Percentiles rank a stretch among this genome's conserved stretches.
Conservation (phyloP, 2,888 invertebrate genomes). For the Hirtodrosophila alboralis region DNA sequence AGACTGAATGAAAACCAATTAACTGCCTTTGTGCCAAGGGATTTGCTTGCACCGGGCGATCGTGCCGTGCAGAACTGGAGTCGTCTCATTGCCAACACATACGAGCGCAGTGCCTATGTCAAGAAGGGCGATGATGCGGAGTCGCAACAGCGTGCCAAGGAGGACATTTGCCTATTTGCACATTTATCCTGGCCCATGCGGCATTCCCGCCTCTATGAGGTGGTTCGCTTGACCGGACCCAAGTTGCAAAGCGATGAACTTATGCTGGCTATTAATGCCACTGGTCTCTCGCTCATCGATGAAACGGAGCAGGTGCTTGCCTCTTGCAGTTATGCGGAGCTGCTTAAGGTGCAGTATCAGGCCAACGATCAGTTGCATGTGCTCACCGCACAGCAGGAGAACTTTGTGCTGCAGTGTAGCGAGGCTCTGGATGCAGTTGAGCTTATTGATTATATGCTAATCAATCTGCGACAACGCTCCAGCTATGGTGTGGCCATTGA, state of each 20-base stretch:
- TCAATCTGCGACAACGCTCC: conserved; percentile 94
- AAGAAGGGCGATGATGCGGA: conserved; percentile 85
- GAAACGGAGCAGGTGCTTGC: conserved; percentile 95
- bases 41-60: conserved; percentile 85
- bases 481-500: conserved; percentile 91
- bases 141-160: conserved; percentile 90
- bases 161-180: conserved; percentile 95
- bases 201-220: conserved; percentile 97
- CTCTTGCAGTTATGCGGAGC: conserved; percentile 94
- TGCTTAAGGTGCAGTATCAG: conserved; percentile 87
- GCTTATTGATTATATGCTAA: conserved; percentile 92
- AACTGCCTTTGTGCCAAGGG: conserved; percentile 75
- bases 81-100: conserved; percentile 89
- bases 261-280: conserved; percentile 97
- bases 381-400: conserved; percentile 93
- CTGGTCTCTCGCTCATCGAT: conserved; percentile 95
- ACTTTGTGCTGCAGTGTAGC: conserved; percentile 94
- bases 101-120: conserved; percentile 89
- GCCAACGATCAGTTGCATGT: conserved; percentile 89
- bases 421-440: conserved; percentile 94
- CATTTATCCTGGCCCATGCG: conserved; percentile 97
- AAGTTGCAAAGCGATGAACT: conserved; percentile 89
- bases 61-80: conserved; percentile 89
- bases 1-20: conserved; percentile 48
- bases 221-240: conserved; percentile 90